A percentile compares a stretch with the other conserved stretches of the same genome.
Evolutionary conservation across 1,140 invertebrate genomes (phyloP).

Genomic region (Rhagoletis zephyria): DNA sequence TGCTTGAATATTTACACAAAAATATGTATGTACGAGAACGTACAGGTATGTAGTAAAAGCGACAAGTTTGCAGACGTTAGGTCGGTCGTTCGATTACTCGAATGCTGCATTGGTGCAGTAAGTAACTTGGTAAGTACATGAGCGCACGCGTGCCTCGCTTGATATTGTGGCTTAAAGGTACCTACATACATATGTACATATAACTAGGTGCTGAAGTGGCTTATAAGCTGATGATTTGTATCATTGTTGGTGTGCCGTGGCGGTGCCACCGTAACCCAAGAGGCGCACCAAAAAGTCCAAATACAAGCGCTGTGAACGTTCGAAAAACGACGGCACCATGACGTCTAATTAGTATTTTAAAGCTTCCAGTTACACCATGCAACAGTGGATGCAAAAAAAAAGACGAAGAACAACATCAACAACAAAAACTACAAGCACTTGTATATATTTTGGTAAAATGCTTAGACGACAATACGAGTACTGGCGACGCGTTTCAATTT

Average conservation of each 20-base stretch:
- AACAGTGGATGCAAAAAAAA: neutral
- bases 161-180: neutral
- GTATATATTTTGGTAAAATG: neutral
- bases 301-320: neutral
- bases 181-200: neutral
- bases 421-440: neutral
- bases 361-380: conserved; percentile 55
- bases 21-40: neutral
- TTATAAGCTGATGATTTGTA: neutral
- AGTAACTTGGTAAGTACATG: conserved; percentile 41
- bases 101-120: neutral
- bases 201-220: neutral
- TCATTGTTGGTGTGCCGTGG: neutral
- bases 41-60: conserved; percentile 1
- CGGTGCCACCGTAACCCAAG: conserved; percentile 17
- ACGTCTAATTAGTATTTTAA: conserved; percentile 55
- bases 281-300: conserved; percentile 37
- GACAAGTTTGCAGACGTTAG: neutral
- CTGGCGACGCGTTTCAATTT: conserved; percentile 2
- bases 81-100: neutral
- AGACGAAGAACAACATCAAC: neutral
- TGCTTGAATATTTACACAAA: neutral
- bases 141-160: conserved; percentile 23
- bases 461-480: neutral
- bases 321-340: conserved; percentile 35